These are phyloP conservation scores for Akabosia matsudoensis DNA, from an alignment of 1,140 invertebrate genomes.

Conservation along the genomic window DNA sequence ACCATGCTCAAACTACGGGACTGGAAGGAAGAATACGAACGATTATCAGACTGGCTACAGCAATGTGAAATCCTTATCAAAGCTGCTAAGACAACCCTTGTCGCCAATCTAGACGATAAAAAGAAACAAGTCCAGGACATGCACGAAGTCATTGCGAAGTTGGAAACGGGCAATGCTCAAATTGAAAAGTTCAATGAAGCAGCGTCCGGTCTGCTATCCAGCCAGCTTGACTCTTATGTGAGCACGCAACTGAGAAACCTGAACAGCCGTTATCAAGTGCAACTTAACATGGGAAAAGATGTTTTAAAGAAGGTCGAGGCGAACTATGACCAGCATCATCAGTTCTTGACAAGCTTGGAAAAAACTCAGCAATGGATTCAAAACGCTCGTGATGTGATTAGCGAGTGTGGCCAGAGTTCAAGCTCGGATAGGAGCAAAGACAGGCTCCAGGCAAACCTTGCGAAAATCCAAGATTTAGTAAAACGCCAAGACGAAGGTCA, in stretches of 20 bases:
- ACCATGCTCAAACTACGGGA: slow-evolving; percentile 80
- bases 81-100: slow-evolving; percentile 78
- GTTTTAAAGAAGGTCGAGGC: slow-evolving; percentile 88
- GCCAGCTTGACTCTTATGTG: slow-evolving; percentile 76
- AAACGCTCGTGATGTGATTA: slow-evolving; percentile 76
- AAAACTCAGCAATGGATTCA: slow-evolving; percentile 86
- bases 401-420: slow-evolving; percentile 69
- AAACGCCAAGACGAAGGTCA: slow-evolving; percentile 85
- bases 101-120: slow-evolving; percentile 79
- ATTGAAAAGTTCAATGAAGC: slow-evolving; percentile 79
- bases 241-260: slow-evolving; percentile 84
- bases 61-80: slow-evolving; percentile 88
- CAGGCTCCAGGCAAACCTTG: slow-evolving; percentile 56
- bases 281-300: slow-evolving; percentile 86
- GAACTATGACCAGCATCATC: slow-evolving; percentile 80
- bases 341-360: slow-evolving; percentile 73
- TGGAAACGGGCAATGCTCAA: slow-evolving; percentile 75
- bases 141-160: slow-evolving; percentile 67
- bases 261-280: slow-evolving; percentile 81
- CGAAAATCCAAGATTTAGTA: slow-evolving; percentile 66
- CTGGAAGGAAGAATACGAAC: slow-evolving; percentile 88
- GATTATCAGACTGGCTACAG: slow-evolving; percentile 87
- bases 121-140: slow-evolving; percentile 67
- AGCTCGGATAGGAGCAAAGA: slow-evolving; percentile 77
- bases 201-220: slow-evolving; percentile 70